These are phyloP conservation scores for Hirtodrosophila duncani DNA, from an alignment of 2,888 invertebrate genomes.

Conservation along the genomic window DNA sequence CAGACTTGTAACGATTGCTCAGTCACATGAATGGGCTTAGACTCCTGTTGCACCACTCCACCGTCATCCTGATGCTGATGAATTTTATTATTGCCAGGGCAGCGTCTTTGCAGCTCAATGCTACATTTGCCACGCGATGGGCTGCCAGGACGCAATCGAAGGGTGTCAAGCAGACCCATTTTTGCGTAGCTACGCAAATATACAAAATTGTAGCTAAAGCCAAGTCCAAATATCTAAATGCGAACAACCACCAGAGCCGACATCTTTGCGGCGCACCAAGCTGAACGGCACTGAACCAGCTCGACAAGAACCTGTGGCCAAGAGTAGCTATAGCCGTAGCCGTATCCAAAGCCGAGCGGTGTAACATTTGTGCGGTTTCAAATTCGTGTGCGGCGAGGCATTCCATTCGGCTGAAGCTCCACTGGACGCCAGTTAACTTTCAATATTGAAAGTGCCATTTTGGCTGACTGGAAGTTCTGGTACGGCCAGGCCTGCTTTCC, in stretches of 20 bases:
- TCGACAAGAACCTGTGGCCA: conserved; percentile 26
- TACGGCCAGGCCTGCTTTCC: conserved; percentile 32
- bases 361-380: conserved; percentile 45
- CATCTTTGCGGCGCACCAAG: conserved; percentile 47
- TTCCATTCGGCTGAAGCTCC: conserved; percentile 40
- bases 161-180: conserved; percentile 67
- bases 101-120: conserved; percentile 65
- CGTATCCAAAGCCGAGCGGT: conserved; percentile 20
- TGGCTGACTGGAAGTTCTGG: neutral
- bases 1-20: conserved; percentile 83
- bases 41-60: conserved; percentile 25
- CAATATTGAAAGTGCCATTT: conserved; percentile 55
- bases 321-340: no score
- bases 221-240: neutral
- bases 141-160: conserved; percentile 52
- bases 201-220: neutral
- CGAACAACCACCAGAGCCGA: conserved; percentile 13
- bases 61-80: conserved; percentile 36
- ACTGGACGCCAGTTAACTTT: conserved; percentile 34
- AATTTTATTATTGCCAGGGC: conserved; percentile 22
- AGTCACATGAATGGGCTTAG: conserved; percentile 81
- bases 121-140: conserved; percentile 46
- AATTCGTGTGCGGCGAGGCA: conserved; percentile 6
- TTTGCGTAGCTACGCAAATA: no score
- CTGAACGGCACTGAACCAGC: conserved; percentile 49